Percentiles rank a stretch among this genome's conserved stretches.
Conservation (phyloP, 2,113 vertebrate genomes). For the Gallinago jamesoni region DNA sequence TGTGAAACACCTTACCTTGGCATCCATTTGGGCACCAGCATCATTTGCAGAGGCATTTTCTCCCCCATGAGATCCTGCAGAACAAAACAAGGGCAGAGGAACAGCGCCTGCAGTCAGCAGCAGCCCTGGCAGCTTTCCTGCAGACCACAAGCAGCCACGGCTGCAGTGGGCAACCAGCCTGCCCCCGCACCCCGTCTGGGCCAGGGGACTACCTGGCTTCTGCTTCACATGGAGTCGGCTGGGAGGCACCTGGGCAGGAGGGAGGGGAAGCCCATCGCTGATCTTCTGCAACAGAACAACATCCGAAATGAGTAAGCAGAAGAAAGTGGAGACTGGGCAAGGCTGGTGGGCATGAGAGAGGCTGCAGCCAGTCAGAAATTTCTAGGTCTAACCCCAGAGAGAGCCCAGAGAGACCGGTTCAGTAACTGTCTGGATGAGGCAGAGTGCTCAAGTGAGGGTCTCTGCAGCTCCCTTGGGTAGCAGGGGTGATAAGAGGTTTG, state of each 20-base stretch:
- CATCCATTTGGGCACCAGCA: neutral
- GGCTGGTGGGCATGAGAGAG: neutral
- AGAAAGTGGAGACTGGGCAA: neutral
- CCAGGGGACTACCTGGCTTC: conserved; percentile 1
- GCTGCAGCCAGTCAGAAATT: neutral
- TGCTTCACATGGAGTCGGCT: neutral
- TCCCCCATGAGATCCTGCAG: neutral
- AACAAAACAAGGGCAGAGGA: neutral
- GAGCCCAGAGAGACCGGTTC: neutral
- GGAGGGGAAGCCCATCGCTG: conserved; percentile 58
- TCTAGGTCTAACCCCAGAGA: neutral
- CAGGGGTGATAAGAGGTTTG: neutral
- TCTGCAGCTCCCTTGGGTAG: neutral
- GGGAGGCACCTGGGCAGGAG: conserved; percentile 66
- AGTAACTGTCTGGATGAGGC: neutral
- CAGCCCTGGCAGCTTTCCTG: neutral
- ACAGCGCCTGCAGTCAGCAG: neutral
- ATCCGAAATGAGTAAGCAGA: neutral
- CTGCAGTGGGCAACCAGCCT: neutral
- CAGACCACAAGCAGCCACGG: neutral
- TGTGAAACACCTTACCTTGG: neutral
- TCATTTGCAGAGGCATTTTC: neutral
- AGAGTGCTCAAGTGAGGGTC: neutral
- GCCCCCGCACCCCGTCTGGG: rapidly evolving
- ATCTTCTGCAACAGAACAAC: conserved; percentile 39